Evolutionary conservation across 2,113 vertebrate species (phyloP).

Genomic region (Cyprinodon tularosa): DNA sequence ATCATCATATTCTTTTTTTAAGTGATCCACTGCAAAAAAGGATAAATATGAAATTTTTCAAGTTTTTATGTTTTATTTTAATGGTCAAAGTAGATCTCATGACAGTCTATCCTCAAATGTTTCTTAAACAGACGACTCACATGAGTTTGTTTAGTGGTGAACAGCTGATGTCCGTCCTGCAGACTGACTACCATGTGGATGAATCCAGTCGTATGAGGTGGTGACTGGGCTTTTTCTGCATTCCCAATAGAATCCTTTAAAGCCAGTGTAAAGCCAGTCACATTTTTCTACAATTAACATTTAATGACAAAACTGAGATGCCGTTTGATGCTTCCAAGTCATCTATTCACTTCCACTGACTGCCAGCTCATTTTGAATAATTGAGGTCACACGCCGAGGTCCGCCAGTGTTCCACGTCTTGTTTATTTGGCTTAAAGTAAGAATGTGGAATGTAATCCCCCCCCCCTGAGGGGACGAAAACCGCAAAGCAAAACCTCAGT

Average conservation of each 20-base stretch:
- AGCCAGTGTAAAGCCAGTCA: neutral
- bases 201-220: conserved; percentile 20
- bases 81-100: conserved; percentile 14
- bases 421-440: conserved; percentile 6
- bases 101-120: conserved; percentile 7
- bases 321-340: neutral
- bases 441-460: neutral
- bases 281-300: neutral
- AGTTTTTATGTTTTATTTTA: neutral
- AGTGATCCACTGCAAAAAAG: too few species aligned
- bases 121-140: conserved; percentile 14
- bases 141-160: conserved; percentile 18
- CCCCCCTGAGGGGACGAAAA: neutral
- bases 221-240: too few species aligned
- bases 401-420: conserved; percentile 4
- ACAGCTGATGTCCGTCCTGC: conserved; percentile 12
- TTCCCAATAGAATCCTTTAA: neutral
- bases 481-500: neutral
- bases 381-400: conserved; percentile 3
- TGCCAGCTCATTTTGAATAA: neutral
- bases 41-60: too few species aligned
- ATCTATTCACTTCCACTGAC: neutral
- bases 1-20: too few species aligned
- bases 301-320: neutral
- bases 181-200: conserved; percentile 21